Conservation (phyloP, 1,140 invertebrate species). For the Drosophila leontia region DNA sequence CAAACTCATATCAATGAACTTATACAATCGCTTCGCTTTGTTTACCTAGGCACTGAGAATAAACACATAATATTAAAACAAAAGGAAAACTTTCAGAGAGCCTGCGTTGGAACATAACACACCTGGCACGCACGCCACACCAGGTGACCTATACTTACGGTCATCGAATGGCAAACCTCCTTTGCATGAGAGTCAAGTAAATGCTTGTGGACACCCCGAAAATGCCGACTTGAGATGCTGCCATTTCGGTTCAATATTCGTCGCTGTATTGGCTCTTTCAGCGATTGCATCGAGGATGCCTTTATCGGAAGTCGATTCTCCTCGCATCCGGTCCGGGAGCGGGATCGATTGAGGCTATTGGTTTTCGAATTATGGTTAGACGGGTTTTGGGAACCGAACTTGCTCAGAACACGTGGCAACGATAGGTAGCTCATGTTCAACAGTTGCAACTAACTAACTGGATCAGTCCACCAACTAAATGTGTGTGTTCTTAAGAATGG, state of each 20-base stretch:
- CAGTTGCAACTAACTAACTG: slow-evolving; percentile 1
- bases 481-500: neutral
- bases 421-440: slow-evolving; percentile 75
- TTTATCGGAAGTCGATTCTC: slow-evolving; percentile 42
- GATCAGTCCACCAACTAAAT: slow-evolving; percentile 17
- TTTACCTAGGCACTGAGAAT: slow-evolving; percentile 34
- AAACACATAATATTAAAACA: slow-evolving; percentile 10
- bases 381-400: slow-evolving; percentile 44
- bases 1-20: slow-evolving; percentile 41
- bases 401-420: slow-evolving; percentile 56
- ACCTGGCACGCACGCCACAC: neutral
- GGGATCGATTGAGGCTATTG: slow-evolving; percentile 64
- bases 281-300: slow-evolving; percentile 62
- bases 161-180: slow-evolving; percentile 90
- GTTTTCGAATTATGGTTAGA: slow-evolving; percentile 59
- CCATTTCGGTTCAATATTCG: slow-evolving; percentile 81
- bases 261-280: slow-evolving; percentile 56
- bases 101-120: neutral
- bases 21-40: slow-evolving; percentile 47
- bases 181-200: slow-evolving; percentile 89
- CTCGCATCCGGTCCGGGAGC: slow-evolving; percentile 35
- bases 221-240: slow-evolving; percentile 84
- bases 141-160: slow-evolving; percentile 87
- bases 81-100: slow-evolving; percentile 8
- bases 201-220: slow-evolving; percentile 91